These are phyloP conservation scores for Arizona elegans DNA, from an alignment of 2,113 vertebrate genomes.

Conservation along the genomic window DNA sequence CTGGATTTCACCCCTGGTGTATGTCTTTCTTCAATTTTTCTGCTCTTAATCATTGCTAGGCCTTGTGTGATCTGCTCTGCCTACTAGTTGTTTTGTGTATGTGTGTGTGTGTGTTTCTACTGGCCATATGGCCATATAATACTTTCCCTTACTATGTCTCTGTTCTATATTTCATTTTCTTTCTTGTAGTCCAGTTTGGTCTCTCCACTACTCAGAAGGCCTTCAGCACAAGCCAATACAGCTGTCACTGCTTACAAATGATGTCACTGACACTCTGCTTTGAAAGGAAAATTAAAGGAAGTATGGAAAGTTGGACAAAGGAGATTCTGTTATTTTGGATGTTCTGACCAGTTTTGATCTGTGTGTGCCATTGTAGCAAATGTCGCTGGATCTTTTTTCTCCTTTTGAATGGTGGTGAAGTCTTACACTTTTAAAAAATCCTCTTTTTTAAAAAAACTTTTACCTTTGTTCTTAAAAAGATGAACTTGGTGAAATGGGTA, in stretches of 20 bases:
- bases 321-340: not conserved
- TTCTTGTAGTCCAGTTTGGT: not conserved
- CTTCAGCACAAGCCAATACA: not conserved
- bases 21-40: too few species aligned
- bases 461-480: not conserved
- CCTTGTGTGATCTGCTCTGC: not conserved
- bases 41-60: too few species aligned
- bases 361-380: not conserved
- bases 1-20: too few species aligned
- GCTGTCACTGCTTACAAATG: not conserved
- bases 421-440: not conserved
- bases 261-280: not conserved
- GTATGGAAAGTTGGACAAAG: not conserved
- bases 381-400: not conserved
- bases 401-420: not conserved
- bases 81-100: not conserved
- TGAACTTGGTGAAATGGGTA: not conserved
- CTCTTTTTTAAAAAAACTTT: not conserved
- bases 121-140: not conserved
- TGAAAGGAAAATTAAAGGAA: not conserved
- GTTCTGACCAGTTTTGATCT: not conserved
- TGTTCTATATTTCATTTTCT: not conserved
- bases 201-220: not conserved
- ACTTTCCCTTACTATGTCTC: not conserved
- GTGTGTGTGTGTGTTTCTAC: not conserved